Conservation (phyloP, 2,888 invertebrate species). For the Seira sanloemensis region DNA sequence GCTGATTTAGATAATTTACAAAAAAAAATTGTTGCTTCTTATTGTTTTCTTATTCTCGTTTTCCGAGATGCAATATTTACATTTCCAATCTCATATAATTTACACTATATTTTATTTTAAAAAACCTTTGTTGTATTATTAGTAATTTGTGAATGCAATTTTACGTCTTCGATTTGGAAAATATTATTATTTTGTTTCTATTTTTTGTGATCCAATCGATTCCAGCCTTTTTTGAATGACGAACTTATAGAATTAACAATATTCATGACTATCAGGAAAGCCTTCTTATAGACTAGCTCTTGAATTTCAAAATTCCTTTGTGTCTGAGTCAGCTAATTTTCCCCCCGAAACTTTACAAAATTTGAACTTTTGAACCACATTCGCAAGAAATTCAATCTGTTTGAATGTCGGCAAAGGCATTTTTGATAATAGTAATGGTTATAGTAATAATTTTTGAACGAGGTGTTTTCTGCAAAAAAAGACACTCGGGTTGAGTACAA, state of each 20-base stretch:
- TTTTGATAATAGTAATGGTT: neutral
- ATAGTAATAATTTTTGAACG: constrained; percentile 5
- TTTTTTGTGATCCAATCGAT: constrained; percentile 57
- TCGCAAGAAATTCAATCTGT: neutral
- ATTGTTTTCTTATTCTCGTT: neutral
- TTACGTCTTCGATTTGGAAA: constrained; percentile 39
- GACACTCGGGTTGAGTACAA: constrained; percentile 66
- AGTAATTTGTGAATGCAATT: constrained; percentile 17
- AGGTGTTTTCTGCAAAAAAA: constrained; percentile 58
- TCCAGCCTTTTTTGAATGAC: constrained; percentile 58
- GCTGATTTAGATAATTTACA: too few species aligned
- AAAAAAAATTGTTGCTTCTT: neutral
- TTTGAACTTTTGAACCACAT: neutral
- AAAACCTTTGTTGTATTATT: neutral
- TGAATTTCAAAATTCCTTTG: neutral
- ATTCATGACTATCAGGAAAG: too few species aligned
- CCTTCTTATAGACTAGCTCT: too few species aligned
- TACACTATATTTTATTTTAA: neutral
- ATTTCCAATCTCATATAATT: constrained; percentile 9
- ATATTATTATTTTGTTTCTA: neutral
- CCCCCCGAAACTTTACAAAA: too few species aligned
- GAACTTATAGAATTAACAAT: constrained; percentile 27
- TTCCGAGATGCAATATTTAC: constrained; percentile 16
- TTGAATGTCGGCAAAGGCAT: neutral
- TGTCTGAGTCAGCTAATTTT: neutral